These are phyloP conservation scores for Thamnaconus septentrionalis DNA, from an alignment of 2,113 vertebrate genomes.

Conservation along the genomic window DNA sequence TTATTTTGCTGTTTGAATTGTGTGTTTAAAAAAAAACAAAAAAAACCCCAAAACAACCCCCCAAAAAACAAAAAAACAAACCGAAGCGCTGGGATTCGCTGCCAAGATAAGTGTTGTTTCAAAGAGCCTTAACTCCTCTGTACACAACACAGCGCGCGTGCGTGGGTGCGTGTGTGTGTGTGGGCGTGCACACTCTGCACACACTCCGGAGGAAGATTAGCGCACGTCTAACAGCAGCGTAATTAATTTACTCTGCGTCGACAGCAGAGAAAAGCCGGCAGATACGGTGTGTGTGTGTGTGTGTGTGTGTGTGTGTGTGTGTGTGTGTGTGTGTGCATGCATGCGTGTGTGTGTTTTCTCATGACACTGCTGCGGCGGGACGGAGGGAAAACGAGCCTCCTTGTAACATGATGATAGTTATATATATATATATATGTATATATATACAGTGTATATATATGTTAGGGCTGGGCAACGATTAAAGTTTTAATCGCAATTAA, in stretches of 20 bases:
- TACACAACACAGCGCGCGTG: constrained; percentile 40
- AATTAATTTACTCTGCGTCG: constrained; percentile 72
- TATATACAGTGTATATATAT: too few relatives aligned
- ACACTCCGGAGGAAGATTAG: constrained; percentile 74
- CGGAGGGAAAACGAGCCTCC: too few relatives aligned
- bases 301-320: constrained; percentile 17
- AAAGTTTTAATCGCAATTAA: too few relatives aligned
- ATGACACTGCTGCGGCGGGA: too few relatives aligned
- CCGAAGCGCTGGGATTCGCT: constrained; percentile 64
- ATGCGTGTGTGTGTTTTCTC: constrained; percentile 1
- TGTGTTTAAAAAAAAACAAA: constrained; percentile 66
- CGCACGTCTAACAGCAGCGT: constrained; percentile 67
- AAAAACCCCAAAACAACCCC: too few relatives aligned
- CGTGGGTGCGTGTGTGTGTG: constrained; percentile 36
- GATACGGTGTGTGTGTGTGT: constrained; percentile 52
- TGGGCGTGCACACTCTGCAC: constrained; percentile 26
- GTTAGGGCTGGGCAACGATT: too few relatives aligned
- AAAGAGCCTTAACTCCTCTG: constrained; percentile 63
- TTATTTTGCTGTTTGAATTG: constrained; percentile 90
- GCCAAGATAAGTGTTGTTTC: constrained; percentile 73
- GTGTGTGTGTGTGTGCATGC: constrained; percentile 14
- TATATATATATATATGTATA: too few relatives aligned
- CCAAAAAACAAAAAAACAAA: too few relatives aligned
- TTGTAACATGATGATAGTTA: too few relatives aligned
- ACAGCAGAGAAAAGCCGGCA: constrained; percentile 54